phyloP scores from a whole-genome alignment of 2,113 vertebrate species.

The Danionella cerebrum region DNA sequence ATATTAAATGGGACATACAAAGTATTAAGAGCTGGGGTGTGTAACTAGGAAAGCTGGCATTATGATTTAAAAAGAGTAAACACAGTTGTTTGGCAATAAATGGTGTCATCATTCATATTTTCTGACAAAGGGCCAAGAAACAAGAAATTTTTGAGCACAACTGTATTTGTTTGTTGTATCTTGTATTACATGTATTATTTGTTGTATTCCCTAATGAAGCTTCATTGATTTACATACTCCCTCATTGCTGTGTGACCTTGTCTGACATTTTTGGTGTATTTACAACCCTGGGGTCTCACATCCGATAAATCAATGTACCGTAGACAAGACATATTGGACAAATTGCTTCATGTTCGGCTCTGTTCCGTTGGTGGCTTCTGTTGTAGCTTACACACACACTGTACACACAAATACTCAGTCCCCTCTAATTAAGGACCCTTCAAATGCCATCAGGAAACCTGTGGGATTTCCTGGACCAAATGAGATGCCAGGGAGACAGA shows the following conservation, averaged over 20 bases:
- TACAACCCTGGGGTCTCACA: not conserved
- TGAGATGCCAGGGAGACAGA: conserved; percentile 72
- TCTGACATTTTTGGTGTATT: conserved; percentile 53
- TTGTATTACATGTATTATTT: not conserved
- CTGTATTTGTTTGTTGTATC: conserved; percentile 32
- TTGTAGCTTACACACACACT: conserved; percentile 28
- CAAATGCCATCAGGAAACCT: conserved; percentile 71
- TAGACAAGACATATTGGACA: no score
- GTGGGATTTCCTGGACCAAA: conserved; percentile 72
- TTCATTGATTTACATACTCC: conserved; percentile 54
- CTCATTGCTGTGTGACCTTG: conserved; percentile 53
- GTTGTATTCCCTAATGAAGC: conserved; percentile 29
- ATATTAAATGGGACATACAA: no score
- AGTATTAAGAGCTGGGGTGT: no score
- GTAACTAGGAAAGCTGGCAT: no score
- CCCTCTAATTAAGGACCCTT: conserved; percentile 65
- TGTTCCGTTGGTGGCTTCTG: no score
- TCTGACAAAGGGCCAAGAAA: no score
- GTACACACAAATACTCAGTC: conserved; percentile 8
- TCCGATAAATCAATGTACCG: not conserved
- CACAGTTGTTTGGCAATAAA: no score
- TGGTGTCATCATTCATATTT: no score
- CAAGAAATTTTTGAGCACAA: no score
- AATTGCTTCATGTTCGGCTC: no score
- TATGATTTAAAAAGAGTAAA: no score